Conservation (phyloP, 2,113 vertebrate species). For the Rhynchopsitta pachyrhyncha region DNA sequence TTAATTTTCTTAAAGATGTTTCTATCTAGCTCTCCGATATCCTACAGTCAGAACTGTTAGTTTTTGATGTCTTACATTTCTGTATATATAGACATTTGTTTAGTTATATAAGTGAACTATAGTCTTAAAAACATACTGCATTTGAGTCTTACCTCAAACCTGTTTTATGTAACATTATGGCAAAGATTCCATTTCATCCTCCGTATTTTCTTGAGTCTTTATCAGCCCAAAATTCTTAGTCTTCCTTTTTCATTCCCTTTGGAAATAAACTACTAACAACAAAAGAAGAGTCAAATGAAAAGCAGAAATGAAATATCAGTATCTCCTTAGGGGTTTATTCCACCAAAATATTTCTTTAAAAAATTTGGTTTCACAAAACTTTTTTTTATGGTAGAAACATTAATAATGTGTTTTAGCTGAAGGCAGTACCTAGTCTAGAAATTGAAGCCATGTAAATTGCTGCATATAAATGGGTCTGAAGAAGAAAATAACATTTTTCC, state of each 20-base stretch:
- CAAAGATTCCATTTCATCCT: neutral
- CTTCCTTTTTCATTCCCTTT: neutral
- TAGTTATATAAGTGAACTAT: neutral
- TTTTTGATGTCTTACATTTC: neutral
- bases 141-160: neutral
- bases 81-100: neutral
- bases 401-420: neutral
- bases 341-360: neutral
- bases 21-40: neutral
- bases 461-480: neutral
- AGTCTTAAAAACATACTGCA: neutral
- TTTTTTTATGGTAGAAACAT: neutral
- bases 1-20: neutral
- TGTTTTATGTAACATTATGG: neutral
- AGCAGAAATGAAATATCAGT: neutral
- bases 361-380: rapidly evolving
- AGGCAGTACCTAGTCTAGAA: neutral
- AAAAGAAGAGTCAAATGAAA: neutral
- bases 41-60: neutral
- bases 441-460: neutral
- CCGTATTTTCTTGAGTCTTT: neutral
- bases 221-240: neutral
- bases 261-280: neutral
- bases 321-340: neutral
- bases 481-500: neutral